Evolutionary conservation across 2,888 invertebrate genomes (phyloP), one percentile per base, ranked within the genome.

Genomic region (Leucozona laternaria): DNA sequence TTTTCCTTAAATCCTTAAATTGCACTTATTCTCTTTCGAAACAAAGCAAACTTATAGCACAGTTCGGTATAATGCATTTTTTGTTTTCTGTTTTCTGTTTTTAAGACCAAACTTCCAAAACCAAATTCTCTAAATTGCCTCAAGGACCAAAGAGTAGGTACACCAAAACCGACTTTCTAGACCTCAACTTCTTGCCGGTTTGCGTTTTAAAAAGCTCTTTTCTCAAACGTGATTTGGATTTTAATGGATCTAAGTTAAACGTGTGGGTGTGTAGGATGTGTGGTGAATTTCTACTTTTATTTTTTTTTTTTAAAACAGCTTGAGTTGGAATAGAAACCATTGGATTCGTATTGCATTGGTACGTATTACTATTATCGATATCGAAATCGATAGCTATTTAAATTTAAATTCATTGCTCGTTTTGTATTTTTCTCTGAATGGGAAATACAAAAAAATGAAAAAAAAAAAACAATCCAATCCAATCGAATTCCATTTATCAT

Each of bases 201-300:
- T 2, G 5, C 6, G 43, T 62, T 70, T 58, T 4, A 15, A 66
- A 73, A 75, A 68, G 62, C 34, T 70, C 60, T 60, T 50, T 31
- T 11, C 64, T n/a, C 8, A 31, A 75, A 75, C 73, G 79, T 79
- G 83, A 79, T 62, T 15, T 20, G 73, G 11, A 17, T 70, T 64
- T 70, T 40, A 79, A 70, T 75, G 37, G 68, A 70, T 60, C 25
- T 2, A 55, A 43, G 15, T 43, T 55, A 13, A 34, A 45, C 45
- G n/a, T 28, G 45, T 13, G 28, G 17, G 22, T 11, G 17, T 34
- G 22, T 22, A 13, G 10, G 25, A 28, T 43, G 43, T 62, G 43
- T 25, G 25, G 15, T 20, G 34, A 7, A 28, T 62, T 43, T 50
- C 45, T 73, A 8, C 2, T 66, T 58, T 53, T 60, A 31, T 45